These are phyloP conservation scores for Gnathonemus echidnorhynchus DNA, from an alignment of 2,113 vertebrate species.

Conservation along the genomic window DNA sequence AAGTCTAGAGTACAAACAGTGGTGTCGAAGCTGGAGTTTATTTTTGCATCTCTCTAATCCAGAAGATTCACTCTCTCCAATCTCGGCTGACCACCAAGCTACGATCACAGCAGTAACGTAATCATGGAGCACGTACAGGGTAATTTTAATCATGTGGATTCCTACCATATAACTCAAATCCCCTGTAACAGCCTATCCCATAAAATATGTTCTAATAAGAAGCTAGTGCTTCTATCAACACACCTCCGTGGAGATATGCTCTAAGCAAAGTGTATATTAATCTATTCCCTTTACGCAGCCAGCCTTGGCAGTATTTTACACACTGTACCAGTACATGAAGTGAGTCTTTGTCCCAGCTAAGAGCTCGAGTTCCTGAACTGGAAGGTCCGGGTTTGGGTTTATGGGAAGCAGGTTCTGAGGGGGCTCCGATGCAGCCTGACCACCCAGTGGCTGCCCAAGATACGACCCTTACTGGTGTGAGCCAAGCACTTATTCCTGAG, in stretches of 20 bases:
- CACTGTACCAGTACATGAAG: background rate
- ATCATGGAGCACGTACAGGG: background rate
- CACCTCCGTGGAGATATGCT: background rate
- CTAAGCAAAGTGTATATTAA: background rate
- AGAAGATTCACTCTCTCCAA: background rate
- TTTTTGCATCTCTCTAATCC: background rate
- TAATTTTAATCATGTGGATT: background rate
- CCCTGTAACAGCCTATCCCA: background rate
- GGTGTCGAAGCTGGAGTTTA: background rate
- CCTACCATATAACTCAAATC: background rate
- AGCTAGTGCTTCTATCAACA: background rate
- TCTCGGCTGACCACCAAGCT: background rate
- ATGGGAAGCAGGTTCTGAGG: background rate
- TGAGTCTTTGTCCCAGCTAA: background rate
- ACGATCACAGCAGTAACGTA: no score
- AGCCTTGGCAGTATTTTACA: background rate
- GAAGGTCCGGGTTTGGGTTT: constrained; percentile 1
- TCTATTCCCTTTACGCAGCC: background rate
- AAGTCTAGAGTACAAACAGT: background rate
- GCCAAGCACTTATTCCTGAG: background rate
- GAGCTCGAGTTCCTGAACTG: background rate
- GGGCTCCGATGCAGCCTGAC: background rate
- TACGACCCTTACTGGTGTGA: background rate
- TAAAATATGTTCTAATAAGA: background rate
- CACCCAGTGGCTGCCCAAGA: background rate